Conservation (phyloP, 1,140 invertebrate genomes). For the Polypedilum pembai region DNA sequence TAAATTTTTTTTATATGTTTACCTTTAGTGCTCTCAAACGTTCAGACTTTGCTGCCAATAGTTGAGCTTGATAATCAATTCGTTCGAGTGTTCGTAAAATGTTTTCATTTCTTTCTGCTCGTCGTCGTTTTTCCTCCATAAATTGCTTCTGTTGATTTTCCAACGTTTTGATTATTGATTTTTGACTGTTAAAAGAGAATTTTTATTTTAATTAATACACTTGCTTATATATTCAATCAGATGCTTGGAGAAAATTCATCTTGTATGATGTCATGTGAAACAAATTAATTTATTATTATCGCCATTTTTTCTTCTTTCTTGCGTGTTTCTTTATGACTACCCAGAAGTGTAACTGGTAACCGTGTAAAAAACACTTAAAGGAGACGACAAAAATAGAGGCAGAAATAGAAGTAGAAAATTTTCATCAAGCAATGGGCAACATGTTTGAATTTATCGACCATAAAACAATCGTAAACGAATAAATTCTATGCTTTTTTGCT, state of each 20-base stretch:
- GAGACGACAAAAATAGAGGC: not conserved
- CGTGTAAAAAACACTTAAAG: not conserved
- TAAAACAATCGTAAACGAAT: conserved; percentile 24
- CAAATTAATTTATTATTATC: too few species aligned
- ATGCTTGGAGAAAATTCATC: too few species aligned
- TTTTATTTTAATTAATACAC: too few species aligned
- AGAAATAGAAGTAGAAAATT: not conserved
- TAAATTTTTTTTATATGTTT: conserved; percentile 32
- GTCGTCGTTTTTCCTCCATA: conserved; percentile 50
- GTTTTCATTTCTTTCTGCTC: conserved; percentile 53
- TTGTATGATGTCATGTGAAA: too few species aligned
- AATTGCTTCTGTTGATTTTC: conserved; percentile 52
- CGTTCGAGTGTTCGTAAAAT: conserved; percentile 50
- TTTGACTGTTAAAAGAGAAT: conserved; percentile 34
- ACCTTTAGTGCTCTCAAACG: conserved; percentile 51
- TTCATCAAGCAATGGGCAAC: not conserved
- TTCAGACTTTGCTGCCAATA: conserved; percentile 53
- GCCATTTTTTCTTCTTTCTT: too few species aligned
- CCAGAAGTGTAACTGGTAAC: not conserved
- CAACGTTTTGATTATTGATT: conserved; percentile 45
- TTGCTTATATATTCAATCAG: too few species aligned
- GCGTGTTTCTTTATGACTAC: too few species aligned
- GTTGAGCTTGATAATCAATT: conserved; percentile 49
- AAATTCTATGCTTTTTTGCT: conserved; percentile 20
- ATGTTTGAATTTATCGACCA: conserved; percentile 28